Conservation (phyloP, 2,888 invertebrate genomes). For the Muschampia plurimacula region DNA sequence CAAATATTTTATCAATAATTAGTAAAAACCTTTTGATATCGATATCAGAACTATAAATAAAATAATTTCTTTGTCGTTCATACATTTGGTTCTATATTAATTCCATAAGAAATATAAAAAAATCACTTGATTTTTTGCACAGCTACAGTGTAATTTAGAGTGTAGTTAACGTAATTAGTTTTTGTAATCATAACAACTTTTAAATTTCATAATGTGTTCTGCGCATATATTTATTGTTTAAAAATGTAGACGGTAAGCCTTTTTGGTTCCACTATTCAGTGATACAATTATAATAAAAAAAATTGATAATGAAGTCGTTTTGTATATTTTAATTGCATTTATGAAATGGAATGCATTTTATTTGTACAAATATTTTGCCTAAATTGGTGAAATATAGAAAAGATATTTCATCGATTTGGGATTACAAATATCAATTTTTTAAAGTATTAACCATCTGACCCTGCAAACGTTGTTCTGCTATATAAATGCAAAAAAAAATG, state of each 20-base stretch:
- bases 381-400: too few species aligned
- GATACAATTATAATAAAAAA: neutral
- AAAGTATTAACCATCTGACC: too few species aligned
- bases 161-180: constrained; percentile 31
- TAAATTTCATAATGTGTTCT: constrained; percentile 26
- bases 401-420: too few species aligned
- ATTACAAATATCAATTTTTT: too few species aligned
- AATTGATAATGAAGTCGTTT: neutral
- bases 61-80: neutral
- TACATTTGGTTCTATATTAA: neutral
- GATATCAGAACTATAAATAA: neutral
- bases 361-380: too few species aligned
- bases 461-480: too few species aligned
- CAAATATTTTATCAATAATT: too few species aligned
- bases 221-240: constrained; percentile 20
- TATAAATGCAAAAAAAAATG: too few species aligned
- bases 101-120: constrained; percentile 7
- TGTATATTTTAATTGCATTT: neutral
- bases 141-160: constrained; percentile 18
- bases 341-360: too few species aligned
- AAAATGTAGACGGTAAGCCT: constrained; percentile 18
- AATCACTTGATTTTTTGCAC: constrained; percentile 28
- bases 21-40: neutral
- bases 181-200: constrained; percentile 27
- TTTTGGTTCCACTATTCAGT: neutral